Evolutionary conservation across 2,113 vertebrate species (phyloP), one percentile per base, ranked within the genome.

Genomic region (Geococcyx californianus): DNA sequence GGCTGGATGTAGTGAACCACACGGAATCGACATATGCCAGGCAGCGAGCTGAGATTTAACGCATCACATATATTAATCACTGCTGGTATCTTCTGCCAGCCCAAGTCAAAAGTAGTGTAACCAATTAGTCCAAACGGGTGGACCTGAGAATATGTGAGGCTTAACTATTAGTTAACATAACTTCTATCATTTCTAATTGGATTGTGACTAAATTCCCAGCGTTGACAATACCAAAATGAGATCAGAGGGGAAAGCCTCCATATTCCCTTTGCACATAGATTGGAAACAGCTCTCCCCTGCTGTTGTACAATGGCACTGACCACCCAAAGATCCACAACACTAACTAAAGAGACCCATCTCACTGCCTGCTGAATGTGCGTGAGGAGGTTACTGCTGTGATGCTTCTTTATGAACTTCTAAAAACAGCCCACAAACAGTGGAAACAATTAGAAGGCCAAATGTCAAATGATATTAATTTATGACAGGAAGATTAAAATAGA

Each of bases 231-330:
- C 78, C 84, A 86, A 91, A 90, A 84, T 59, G 66, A 95, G 92
- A 96, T 89, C 89, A 96, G 90, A 94, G 36, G 66, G 66, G 16
- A 95, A 96, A 93, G 94, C 73, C 44, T 91, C 66, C 76, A 87
- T 83, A 88, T 64, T 94, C 42, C 78, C 70, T 87, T 80, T 52
- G 88, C 95, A 84, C 83, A 74, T 75, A 56, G 63, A 87, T 0
- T 84, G 92, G 68, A 74, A 95, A 93, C 90, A 97, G 94, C 90
- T 97, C 92, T 96, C 94, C 95, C 94, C 87, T 87, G 94, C 92
- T 95, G 93, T 44, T 75, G 73, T 66, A 93, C 92, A 94, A 94
- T 62, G 89, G 77, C 80, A 63, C 31, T 93, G 96, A 78, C 89
- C 95, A 96, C 97, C 91, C 96, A 96, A 90, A 95, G 77, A 94